phyloP scores from a whole-genome alignment of 2,797 vertebrate genomes.

The Artibeus lituratus region DNA sequence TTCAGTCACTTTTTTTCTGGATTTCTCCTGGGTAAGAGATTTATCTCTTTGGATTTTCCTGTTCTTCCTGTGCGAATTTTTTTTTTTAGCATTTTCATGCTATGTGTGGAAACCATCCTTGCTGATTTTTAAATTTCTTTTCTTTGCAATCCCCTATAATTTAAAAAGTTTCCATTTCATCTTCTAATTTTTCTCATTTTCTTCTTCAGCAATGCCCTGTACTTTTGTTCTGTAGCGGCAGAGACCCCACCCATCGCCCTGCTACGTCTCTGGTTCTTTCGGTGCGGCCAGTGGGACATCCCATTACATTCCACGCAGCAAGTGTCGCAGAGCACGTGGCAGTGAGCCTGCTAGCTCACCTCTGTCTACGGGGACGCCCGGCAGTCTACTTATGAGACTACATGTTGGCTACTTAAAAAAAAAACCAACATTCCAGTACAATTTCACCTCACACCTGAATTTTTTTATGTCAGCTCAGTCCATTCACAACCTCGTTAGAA shows the following conservation, averaged over 20 bases:
- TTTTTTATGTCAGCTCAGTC: background rate
- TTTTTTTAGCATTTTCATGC: background rate
- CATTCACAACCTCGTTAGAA: background rate
- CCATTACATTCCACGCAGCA: background rate
- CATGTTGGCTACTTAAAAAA: background rate
- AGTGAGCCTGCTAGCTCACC: background rate
- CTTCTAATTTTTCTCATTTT: background rate
- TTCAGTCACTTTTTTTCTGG: background rate
- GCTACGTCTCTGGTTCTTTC: no score
- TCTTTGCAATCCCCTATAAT: background rate
- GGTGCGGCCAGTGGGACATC: accelerated
- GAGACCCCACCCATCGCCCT: accelerated
- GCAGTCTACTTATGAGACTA: background rate
- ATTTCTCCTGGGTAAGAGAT: background rate
- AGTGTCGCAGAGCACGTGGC: accelerated
- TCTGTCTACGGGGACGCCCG: background rate
- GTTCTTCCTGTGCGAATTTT: background rate
- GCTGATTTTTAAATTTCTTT: background rate
- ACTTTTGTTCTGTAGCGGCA: background rate
- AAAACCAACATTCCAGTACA: background rate
- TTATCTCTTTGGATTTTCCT: background rate
- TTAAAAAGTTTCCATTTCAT: background rate
- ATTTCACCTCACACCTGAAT: background rate
- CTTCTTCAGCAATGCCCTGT: background rate
- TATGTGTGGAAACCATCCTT: background rate